A percentile compares a stretch with the other conserved stretches of the same genome.
These are phyloP conservation scores for Laterallus jamaicensis DNA, from an alignment of 2,113 vertebrate species.

Conservation along the genomic window DNA sequence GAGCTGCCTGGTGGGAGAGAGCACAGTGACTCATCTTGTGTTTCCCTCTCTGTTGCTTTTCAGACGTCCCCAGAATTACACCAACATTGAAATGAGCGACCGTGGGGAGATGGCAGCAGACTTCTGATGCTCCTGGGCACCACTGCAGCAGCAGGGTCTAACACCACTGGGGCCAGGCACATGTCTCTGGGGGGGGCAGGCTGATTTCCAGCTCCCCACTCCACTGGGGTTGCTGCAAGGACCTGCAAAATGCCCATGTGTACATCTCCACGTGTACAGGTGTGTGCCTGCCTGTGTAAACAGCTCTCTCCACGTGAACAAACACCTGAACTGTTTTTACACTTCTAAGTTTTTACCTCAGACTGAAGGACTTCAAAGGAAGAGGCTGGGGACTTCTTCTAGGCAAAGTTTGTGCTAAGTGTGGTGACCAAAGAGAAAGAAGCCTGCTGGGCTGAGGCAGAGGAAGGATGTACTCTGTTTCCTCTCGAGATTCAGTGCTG, in stretches of 20 bases:
- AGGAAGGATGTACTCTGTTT: background rate
- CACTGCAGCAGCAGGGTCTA: background rate
- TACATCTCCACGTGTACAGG: no score
- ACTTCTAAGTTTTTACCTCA: background rate
- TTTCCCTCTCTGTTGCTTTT: background rate
- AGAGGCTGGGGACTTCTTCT: background rate
- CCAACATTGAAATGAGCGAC: slow-evolving; percentile 38
- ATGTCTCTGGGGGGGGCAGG: background rate
- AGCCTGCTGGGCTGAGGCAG: background rate
- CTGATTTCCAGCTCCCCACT: background rate
- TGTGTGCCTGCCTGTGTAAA: no score
- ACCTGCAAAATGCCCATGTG: background rate
- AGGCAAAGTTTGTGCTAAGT: background rate
- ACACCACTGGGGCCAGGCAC: background rate
- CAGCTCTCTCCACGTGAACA: background rate
- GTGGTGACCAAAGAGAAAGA: background rate
- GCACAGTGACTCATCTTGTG: background rate
- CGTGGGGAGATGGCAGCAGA: background rate
- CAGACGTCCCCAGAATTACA: slow-evolving; percentile 33
- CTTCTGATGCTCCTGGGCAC: background rate
- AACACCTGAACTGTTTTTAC: background rate
- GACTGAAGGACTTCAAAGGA: background rate
- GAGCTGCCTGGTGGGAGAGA: background rate
- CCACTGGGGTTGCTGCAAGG: background rate
- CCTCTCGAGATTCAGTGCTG: background rate